phyloP scores from a whole-genome alignment of 2,888 invertebrate species.

The Eilema depressum region DNA sequence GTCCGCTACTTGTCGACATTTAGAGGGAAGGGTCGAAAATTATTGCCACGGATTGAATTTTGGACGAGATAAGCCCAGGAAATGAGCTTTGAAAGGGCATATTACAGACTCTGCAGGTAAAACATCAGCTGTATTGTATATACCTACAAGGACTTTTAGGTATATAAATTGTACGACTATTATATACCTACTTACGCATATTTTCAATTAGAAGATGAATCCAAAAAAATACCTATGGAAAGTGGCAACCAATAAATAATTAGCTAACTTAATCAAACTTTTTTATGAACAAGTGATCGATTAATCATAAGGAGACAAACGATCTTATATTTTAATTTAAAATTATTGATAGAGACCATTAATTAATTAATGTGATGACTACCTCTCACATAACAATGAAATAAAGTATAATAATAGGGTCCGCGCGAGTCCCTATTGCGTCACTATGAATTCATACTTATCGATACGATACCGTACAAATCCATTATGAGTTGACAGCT shows the following conservation, averaged over 20 bases:
- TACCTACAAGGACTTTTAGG: not conserved
- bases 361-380: slow-evolving; percentile 60
- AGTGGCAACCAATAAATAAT: no score
- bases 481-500: slow-evolving; percentile 56
- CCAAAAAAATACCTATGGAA: no score
- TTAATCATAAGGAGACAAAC: no score
- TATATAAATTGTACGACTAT: not conserved
- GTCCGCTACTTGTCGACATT: slow-evolving; percentile 46
- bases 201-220: no score
- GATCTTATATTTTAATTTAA: not conserved
- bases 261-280: no score
- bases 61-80: slow-evolving; percentile 40
- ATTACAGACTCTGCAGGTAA: not conserved
- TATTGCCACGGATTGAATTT: slow-evolving; percentile 50
- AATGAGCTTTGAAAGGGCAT: slow-evolving; percentile 21
- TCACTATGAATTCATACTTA: slow-evolving; percentile 79
- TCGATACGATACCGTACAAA: slow-evolving; percentile 77
- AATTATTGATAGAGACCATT: not conserved
- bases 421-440: slow-evolving; percentile 66
- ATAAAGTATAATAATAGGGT: slow-evolving; percentile 73
- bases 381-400: slow-evolving; percentile 70
- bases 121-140: not conserved
- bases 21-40: slow-evolving; percentile 47
- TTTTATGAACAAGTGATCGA: no score
- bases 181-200: no score